Conservation (phyloP, 1,140 invertebrate genomes). For the Calycopis cecrops region DNA sequence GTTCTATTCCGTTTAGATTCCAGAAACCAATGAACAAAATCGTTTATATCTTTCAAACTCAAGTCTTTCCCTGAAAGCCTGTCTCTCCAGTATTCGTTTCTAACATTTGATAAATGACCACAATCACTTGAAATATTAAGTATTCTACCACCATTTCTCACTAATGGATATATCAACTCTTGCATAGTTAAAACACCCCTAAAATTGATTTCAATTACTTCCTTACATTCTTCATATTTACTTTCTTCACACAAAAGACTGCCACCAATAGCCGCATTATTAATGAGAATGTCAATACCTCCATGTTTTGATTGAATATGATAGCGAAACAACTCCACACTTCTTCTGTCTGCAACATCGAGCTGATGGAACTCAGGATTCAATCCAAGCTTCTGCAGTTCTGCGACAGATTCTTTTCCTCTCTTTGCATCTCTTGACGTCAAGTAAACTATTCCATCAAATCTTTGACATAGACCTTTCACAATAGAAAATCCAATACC, state of each 20-base stretch:
- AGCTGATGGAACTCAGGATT: slow-evolving; percentile 80
- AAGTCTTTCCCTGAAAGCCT: slow-evolving; percentile 73
- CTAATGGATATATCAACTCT: slow-evolving; percentile 80
- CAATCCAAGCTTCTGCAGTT: slow-evolving; percentile 69
- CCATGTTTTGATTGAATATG: slow-evolving; percentile 79
- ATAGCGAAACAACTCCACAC: slow-evolving; percentile 76
- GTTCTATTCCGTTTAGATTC: slow-evolving; percentile 50
- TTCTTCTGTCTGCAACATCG: slow-evolving; percentile 78
- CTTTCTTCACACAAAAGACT: slow-evolving; percentile 67
- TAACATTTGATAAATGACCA: slow-evolving; percentile 77
- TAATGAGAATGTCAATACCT: slow-evolving; percentile 87
- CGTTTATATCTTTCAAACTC: slow-evolving; percentile 75
- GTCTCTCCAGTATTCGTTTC: slow-evolving; percentile 72
- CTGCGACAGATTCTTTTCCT: slow-evolving; percentile 75
- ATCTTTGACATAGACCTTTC: slow-evolving; percentile 77
- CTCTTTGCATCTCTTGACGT: slow-evolving; percentile 76
- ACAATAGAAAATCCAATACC: slow-evolving; percentile 85
- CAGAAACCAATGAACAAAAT: slow-evolving; percentile 81
- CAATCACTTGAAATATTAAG: slow-evolving; percentile 83
- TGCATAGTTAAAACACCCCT: slow-evolving; percentile 78
- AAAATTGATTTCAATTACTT: slow-evolving; percentile 81
- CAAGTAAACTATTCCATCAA: slow-evolving; percentile 78
- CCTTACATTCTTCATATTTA: slow-evolving; percentile 79
- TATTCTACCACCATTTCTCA: slow-evolving; percentile 80
- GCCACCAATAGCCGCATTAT: slow-evolving; percentile 87